Base-by-base conservation (phyloP, 37 sponge, comb jelly and placozoan species). In the Agelas oroides region DNA sequence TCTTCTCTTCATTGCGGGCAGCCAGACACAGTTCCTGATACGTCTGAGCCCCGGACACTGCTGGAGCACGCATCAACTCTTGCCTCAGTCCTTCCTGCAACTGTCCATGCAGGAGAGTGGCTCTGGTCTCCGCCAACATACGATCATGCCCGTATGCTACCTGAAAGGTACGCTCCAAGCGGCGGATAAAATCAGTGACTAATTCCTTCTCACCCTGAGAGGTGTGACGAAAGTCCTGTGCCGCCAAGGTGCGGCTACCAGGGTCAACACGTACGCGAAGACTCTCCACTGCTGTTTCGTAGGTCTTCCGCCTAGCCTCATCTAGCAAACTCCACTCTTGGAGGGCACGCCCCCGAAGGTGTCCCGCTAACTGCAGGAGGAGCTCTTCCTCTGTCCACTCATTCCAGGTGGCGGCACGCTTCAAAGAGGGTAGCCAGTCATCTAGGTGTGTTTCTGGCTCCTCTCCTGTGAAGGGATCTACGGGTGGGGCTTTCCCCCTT, bases 301-400 rank as follows among this genome's bases (percentile, higher is more conserved):
- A 64, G 3, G 70, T 27, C 20, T 27, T 28, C 5, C 73, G 54
- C 11, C 15, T n/a, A 1, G 13, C 15, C 20, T 27, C 56, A 5
- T 56, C 46, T 30, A 83, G 59, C 53, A 89, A 58, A 40, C 59
- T 83, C 89, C 89, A 89, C 57, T 89, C 84, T 23, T 90, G 91
- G 5, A 84, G 73, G 61, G 91, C 76, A 21, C 73, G 36, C 15
- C 85, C 80, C 52, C 55, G 60, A 58, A 84, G 72, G 65, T 90
- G 90, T 1, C 90, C 90, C 23, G 85, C 90, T 61, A 90, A 63
- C 75, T 90, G 90, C 0, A 84, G 61, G 23, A 90, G 59, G 33
- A 61, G 67, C 56, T 90, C 90, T 35, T 77, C 79, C 21, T 52
- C 69, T 16, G 79, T 59, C 85, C 90, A 90, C 28, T 31, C 67